A percentile compares a stretch with the other conserved stretches of the same genome.
Conservation (phyloP, 2,888 invertebrate genomes). For the Aromia moschata region DNA sequence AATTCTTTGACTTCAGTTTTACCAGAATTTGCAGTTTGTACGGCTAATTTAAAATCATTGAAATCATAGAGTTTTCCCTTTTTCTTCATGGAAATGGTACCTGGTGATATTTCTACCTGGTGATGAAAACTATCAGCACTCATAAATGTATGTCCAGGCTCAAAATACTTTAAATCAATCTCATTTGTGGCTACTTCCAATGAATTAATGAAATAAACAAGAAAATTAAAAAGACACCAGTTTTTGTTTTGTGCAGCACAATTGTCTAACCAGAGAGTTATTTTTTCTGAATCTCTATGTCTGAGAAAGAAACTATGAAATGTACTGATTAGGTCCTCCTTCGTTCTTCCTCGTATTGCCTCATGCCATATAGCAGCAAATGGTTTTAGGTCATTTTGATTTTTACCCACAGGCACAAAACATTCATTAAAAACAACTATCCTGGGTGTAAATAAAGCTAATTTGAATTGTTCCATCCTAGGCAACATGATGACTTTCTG, state of each 20-base stretch:
- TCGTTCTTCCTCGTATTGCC: slow-evolving; percentile 24
- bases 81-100: too few species aligned
- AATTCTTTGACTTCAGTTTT: too few species aligned
- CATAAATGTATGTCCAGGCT: not conserved
- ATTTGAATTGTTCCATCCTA: not conserved
- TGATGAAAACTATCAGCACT: not conserved
- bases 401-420: not conserved
- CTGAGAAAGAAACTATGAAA: slow-evolving; percentile 21
- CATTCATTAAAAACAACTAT: not conserved
- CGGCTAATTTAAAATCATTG: slow-evolving; percentile 23
- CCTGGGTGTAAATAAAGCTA: not conserved
- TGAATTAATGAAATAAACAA: slow-evolving; percentile 25
- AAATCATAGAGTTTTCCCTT: slow-evolving; percentile 21
- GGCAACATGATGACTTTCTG: not conserved
- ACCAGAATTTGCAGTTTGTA: too few species aligned
- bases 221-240: slow-evolving; percentile 3
- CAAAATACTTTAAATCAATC: slow-evolving; percentile 3
- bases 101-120: slow-evolving; percentile 26
- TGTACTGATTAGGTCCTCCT: slow-evolving; percentile 17
- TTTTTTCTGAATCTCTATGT: slow-evolving; percentile 15
- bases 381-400: not conserved
- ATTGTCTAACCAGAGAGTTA: slow-evolving; percentile 22
- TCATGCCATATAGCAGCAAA: slow-evolving; percentile 15
- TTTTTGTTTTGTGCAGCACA: not conserved
- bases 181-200: slow-evolving; percentile 20